These are phyloP conservation scores for Phorcus lineatus DNA, from an alignment of 2,888 invertebrate species.

Conservation along the genomic window DNA sequence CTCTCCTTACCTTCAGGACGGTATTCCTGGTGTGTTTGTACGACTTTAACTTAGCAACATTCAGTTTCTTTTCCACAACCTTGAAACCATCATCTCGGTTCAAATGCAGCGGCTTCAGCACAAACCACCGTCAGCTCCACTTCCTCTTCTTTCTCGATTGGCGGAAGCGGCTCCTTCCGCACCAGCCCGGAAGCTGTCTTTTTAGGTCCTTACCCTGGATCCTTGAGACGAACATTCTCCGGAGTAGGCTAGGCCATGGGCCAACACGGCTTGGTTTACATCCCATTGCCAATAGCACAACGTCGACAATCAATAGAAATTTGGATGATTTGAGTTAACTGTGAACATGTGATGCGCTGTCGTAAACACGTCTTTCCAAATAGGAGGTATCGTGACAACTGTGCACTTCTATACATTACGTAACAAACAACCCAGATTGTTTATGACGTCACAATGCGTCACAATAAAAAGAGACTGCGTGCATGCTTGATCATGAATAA, in stretches of 20 bases:
- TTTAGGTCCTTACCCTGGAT: neutral
- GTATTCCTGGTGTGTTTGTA: no score
- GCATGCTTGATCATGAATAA: no score
- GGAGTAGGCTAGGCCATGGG: neutral
- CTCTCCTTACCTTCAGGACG: no score
- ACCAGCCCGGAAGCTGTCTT: neutral
- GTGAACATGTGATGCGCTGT: no score
- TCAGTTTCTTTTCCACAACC: neutral
- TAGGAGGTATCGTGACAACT: no score
- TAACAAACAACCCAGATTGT: no score
- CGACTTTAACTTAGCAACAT: neutral
- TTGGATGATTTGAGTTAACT: no score
- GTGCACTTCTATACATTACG: no score
- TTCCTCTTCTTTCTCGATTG: neutral
- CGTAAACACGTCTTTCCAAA: no score
- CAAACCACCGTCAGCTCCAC: neutral
- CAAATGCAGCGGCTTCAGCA: neutral
- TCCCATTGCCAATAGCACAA: neutral
- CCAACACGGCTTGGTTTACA: neutral
- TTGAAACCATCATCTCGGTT: neutral
- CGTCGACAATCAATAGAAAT: no score
- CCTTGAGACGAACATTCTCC: neutral
- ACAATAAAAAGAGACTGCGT: no score
- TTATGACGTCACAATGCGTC: no score
- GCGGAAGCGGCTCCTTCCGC: neutral